Conservation (phyloP, 2,113 vertebrate species). For the Psilopogon haemacephalus region DNA sequence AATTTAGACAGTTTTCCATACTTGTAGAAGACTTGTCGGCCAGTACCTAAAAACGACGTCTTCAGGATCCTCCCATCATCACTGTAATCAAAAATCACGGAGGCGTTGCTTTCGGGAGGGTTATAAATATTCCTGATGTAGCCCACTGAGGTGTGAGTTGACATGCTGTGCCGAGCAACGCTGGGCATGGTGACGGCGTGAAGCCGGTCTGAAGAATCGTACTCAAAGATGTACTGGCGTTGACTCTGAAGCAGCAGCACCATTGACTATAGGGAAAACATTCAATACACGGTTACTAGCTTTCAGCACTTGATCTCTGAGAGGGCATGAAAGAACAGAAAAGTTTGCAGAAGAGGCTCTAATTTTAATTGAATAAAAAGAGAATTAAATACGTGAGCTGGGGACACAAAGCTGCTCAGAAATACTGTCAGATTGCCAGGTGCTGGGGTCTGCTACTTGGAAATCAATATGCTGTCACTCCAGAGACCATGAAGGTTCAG, state of each 20-base stretch:
- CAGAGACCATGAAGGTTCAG: not conserved
- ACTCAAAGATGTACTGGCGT: slow-evolving; percentile 96
- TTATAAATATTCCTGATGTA: slow-evolving; percentile 98
- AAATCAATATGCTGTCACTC: not conserved
- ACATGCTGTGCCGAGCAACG: slow-evolving; percentile 96
- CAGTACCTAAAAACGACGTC: slow-evolving; percentile 88
- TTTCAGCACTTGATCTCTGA: not conserved
- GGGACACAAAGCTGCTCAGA: not conserved
- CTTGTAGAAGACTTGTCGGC: slow-evolving; percentile 95
- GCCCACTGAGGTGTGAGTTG: slow-evolving; percentile 93
- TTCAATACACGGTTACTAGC: not conserved
- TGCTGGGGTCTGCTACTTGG: not conserved
- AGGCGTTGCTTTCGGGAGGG: slow-evolving; percentile 96
- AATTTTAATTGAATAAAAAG: not conserved
- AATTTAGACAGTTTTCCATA: slow-evolving; percentile 96
- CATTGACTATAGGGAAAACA: slow-evolving; percentile 84
- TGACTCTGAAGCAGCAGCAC: slow-evolving; percentile 97
- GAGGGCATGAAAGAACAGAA: not conserved
- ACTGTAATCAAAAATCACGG: slow-evolving; percentile 93
- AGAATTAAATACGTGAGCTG: not conserved
- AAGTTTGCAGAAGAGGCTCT: not conserved
- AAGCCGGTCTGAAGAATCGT: slow-evolving; percentile 89
- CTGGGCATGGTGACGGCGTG: slow-evolving; percentile 97
- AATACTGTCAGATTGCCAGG: not conserved
- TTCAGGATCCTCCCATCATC: slow-evolving; percentile 93